Percentiles rank a stretch among this genome's conserved stretches.
Conservation (phyloP, 2,888 invertebrate genomes). For the Nineta flava region DNA sequence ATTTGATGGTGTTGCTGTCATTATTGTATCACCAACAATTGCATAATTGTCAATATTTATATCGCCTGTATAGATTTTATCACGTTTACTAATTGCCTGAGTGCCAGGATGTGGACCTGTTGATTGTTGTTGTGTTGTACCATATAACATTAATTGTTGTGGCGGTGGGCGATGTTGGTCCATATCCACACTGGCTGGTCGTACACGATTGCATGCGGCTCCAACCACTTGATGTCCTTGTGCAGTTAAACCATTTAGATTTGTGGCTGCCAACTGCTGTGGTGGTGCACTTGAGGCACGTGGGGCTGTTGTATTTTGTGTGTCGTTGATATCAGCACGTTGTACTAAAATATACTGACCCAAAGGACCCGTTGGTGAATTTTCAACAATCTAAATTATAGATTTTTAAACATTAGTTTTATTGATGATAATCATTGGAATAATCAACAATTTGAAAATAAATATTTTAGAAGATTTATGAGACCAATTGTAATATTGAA, state of each 20-base stretch:
- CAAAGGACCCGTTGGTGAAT: constrained; percentile 39
- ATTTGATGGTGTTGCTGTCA: constrained; percentile 16
- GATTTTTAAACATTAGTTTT: constrained; percentile 1
- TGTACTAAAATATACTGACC: constrained; percentile 74
- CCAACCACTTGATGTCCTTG: constrained; percentile 9
- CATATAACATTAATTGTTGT: constrained; percentile 11
- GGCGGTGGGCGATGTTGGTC: constrained; percentile 22
- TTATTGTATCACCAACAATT: constrained; percentile 30
- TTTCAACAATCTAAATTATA: constrained; percentile 37
- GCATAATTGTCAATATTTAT: constrained; percentile 30
- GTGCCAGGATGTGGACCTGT: constrained; percentile 30
- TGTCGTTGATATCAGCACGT: constrained; percentile 44
- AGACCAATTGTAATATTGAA: background rate
- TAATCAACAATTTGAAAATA: too few species aligned
- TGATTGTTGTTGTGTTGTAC: constrained; percentile 12
- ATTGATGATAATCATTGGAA: background rate
- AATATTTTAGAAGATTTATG: background rate
- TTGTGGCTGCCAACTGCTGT: constrained; percentile 14
- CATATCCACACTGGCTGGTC: constrained; percentile 49
- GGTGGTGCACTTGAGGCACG: constrained; percentile 77
- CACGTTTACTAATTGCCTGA: constrained; percentile 32
- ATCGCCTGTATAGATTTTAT: constrained; percentile 27
- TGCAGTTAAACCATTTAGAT: background rate
- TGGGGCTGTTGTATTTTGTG: constrained; percentile 43
- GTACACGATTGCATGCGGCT: constrained; percentile 30